A percentile compares a stretch with the other conserved stretches of the same genome.
Conservation (phyloP, 1,140 invertebrate genomes). For the Ceratosolen fusciceps region DNA sequence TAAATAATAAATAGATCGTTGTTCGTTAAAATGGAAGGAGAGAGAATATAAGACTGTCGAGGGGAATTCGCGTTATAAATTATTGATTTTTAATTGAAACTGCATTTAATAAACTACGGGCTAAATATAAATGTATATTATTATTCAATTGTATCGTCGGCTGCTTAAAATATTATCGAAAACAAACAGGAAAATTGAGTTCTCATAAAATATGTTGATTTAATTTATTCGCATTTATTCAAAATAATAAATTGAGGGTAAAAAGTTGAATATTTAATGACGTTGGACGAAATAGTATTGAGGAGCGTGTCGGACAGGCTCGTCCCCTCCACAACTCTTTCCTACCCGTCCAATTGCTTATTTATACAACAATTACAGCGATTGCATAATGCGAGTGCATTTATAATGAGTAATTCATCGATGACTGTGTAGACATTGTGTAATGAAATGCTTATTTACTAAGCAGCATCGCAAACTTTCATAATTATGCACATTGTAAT, state of each 20-base stretch:
- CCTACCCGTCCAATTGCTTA: not conserved
- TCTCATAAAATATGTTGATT: not conserved
- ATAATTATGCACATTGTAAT: not conserved
- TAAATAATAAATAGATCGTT: slow-evolving; percentile 7
- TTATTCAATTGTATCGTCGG: not conserved
- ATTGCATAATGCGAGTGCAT: not conserved
- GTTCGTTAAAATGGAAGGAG: not conserved
- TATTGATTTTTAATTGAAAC: slow-evolving; percentile 12
- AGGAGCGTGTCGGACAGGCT: no score
- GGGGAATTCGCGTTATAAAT: not conserved
- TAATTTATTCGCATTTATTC: slow-evolving; percentile 20
- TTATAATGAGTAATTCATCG: not conserved
- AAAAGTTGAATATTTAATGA: not conserved
- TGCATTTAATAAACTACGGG: not conserved
- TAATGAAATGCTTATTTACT: not conserved
- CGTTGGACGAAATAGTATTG: not conserved
- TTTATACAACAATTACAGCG: not conserved
- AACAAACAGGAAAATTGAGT: not conserved
- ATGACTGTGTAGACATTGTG: not conserved
- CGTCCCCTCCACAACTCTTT: not conserved
- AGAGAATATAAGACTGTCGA: not conserved
- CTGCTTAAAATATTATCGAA: not conserved
- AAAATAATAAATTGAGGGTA: not conserved
- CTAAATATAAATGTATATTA: not conserved
- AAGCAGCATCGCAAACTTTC: not conserved